These are phyloP conservation scores for Tinea semifulvella DNA, from an alignment of 2,888 invertebrate genomes.

Conservation along the genomic window DNA sequence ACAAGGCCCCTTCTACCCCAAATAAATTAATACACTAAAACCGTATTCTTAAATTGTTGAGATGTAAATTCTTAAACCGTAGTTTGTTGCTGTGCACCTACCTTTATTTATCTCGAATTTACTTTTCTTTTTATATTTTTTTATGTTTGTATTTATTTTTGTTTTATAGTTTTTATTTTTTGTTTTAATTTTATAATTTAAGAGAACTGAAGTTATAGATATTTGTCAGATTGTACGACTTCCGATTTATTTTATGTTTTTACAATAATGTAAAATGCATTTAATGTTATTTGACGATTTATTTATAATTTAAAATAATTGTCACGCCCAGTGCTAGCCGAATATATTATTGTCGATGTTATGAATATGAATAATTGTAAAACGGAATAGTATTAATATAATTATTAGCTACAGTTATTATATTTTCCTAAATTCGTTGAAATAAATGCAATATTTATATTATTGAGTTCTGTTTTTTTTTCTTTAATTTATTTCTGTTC, in stretches of 20 bases:
- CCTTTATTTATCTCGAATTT: constrained; percentile 31
- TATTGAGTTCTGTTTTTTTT: constrained; percentile 56
- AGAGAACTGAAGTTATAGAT: constrained; percentile 23
- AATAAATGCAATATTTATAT: constrained; percentile 69
- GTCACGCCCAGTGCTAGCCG: constrained; percentile 54
- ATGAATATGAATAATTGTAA: constrained; percentile 53
- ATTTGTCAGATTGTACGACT: constrained; percentile 41
- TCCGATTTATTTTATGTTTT: constrained; percentile 59
- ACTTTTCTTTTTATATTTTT: constrained; percentile 40
- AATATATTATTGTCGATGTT: constrained; percentile 21
- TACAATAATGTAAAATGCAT: constrained; percentile 57
- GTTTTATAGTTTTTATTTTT: constrained; percentile 50
- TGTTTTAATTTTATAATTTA: constrained; percentile 36
- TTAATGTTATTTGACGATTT: constrained; percentile 58
- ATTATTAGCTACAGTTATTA: constrained; percentile 65
- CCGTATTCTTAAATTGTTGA: constrained; percentile 1
- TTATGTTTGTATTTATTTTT: constrained; percentile 67
- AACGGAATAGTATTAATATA: constrained; percentile 64
- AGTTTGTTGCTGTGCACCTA: background rate
- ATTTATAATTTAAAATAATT: constrained; percentile 37
- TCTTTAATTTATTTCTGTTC: constrained; percentile 42
- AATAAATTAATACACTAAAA: background rate
- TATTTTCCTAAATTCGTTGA: constrained; percentile 65
- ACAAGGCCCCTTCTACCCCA: background rate
- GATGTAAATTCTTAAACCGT: too few relatives aligned